These are phyloP conservation scores for Agrochola litura DNA, from an alignment of 2,888 invertebrate species.

Conservation along the genomic window DNA sequence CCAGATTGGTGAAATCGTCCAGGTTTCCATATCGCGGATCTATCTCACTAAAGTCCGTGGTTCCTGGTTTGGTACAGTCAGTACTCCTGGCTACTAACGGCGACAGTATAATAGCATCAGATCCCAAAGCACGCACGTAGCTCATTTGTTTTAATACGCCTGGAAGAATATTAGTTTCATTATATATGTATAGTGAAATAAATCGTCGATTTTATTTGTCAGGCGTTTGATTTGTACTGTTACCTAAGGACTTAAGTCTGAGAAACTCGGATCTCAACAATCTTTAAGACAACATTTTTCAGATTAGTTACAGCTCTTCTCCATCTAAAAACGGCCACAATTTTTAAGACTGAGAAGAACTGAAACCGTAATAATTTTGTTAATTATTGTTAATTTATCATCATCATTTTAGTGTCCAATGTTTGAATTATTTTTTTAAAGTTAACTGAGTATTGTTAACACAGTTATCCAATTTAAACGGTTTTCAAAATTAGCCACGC, in stretches of 20 bases:
- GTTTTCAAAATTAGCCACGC: neutral
- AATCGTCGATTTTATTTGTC: neutral
- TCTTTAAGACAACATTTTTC: too few species aligned
- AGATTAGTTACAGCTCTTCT: too few species aligned
- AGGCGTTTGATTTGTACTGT: neutral
- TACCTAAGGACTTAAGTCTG: too few species aligned
- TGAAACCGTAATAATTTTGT: too few species aligned
- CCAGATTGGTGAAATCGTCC: constrained; percentile 90
- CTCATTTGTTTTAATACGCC: constrained; percentile 83
- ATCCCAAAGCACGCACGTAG: constrained; percentile 84
- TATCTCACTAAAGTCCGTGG: constrained; percentile 92
- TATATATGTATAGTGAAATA: neutral
- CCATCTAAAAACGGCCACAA: too few species aligned
- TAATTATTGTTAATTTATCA: too few species aligned
- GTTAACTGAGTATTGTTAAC: too few species aligned
- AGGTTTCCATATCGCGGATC: constrained; percentile 93
- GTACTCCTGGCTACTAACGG: constrained; percentile 75
- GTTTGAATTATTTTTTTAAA: too few species aligned
- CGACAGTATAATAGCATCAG: constrained; percentile 85
- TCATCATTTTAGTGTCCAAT: too few species aligned
- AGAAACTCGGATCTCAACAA: too few species aligned
- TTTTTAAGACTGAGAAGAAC: too few species aligned
- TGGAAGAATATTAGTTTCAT: constrained; percentile 58
- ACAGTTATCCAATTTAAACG: neutral
- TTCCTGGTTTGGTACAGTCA: constrained; percentile 95